Base-by-base conservation (phyloP, 2,888 invertebrate genomes). In the Ephialtes manifestator region DNA sequence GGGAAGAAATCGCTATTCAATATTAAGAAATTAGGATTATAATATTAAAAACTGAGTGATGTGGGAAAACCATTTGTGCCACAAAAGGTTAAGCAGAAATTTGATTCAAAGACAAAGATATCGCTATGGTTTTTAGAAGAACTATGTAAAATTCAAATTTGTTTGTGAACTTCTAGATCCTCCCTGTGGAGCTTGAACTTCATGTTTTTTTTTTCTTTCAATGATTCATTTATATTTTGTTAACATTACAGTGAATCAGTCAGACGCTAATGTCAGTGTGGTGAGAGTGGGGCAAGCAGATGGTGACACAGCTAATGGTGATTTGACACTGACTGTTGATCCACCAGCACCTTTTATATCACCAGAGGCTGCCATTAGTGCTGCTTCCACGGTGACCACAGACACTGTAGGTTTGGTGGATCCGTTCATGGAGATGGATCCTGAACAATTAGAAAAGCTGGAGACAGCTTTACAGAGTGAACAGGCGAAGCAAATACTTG, bases 401-500 rank as follows among this genome's bases (percentile, higher is more conserved):
- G 91, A 90, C 3, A 46, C 88, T 0, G 85, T 76, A 15, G 91
- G 89, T n/a, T 88, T 94, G 24, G 92, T 93, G 1, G 94, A 95
- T 87, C 94, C 94, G 46, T 94, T 94, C 67, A 93, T 94, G 92
- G 94, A 94, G 87, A 94, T 95, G 93, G 95, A 95, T 91, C 94
- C 94, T 4, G 95, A 95, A 87, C 95, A 95, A 84, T 89, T 95
- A 84, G 94, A 95, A 81, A 93, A 94, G 82, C 90, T 95, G 75
- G 95, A 95, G 90, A 95, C 94, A 53, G 95, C 95, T 20, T 89
- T 95, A 15, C 94, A 95, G 86, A 95, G 95, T 60, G 95, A 95
- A 89, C 94, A 95, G 87, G 95, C 95, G 1, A 95, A 95, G 87
- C 94, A 95, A 90, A 95, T 95, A 82, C 92, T 95, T 53, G 95